These are phyloP conservation scores for Strongylocentrotus purpuratus DNA, from an alignment of 35 echinoderm and acorn worm species.

Conservation along the genomic window DNA sequence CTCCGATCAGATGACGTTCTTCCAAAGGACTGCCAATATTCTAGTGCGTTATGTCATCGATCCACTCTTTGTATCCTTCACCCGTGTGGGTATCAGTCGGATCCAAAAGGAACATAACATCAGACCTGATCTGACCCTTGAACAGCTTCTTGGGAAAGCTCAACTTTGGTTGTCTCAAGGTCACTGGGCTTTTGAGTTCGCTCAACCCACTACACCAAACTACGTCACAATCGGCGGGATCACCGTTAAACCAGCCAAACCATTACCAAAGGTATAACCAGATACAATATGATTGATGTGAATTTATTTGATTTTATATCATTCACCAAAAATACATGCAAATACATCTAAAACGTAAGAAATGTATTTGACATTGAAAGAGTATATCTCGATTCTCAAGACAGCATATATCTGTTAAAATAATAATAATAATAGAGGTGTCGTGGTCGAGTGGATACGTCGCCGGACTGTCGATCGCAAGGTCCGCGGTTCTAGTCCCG, in stretches of 20 bases:
- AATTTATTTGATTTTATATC: no score
- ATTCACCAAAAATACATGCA: no score
- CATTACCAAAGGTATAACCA: not conserved
- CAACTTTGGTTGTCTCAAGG: not conserved
- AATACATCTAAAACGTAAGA: no score
- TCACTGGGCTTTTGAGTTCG: not conserved
- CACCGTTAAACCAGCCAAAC: not conserved
- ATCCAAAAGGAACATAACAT: not conserved
- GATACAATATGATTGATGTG: no score
- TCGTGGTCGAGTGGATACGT: no score
- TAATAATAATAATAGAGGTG: no score
- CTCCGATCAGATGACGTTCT: conserved; percentile 45
- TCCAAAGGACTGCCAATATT: not conserved
- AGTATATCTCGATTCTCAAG: no score
- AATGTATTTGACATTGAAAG: no score
- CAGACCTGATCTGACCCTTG: not conserved
- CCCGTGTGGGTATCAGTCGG: not conserved
- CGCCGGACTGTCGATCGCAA: no score
- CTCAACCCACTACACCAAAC: not conserved
- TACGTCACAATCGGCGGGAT: not conserved
- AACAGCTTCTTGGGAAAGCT: not conserved
- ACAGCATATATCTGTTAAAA: no score
- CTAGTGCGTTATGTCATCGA: not conserved
- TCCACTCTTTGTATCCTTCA: not conserved
- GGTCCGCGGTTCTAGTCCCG: no score